These are phyloP conservation scores for Macroramphosus scolopax DNA, from an alignment of 2,797 vertebrate genomes.

Conservation along the genomic window DNA sequence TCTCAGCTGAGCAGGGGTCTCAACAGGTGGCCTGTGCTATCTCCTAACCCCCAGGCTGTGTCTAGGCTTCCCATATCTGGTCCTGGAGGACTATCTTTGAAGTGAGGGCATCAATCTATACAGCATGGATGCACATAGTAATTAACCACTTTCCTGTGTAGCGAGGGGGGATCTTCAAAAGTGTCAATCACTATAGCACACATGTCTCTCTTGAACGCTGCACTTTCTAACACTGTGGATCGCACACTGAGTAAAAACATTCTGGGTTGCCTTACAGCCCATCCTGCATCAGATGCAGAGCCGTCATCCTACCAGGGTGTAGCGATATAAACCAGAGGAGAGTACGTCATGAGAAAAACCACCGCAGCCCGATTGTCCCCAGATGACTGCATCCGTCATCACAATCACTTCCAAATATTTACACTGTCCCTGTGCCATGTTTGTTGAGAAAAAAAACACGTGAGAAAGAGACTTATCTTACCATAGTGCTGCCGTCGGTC, in stretches of 20 bases:
- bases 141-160: slow-evolving; percentile 70
- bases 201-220: slow-evolving; percentile 19
- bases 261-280: slow-evolving; percentile 3
- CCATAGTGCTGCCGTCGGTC: slow-evolving; percentile 91
- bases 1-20: slow-evolving; percentile 48
- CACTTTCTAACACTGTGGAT: too few relatives aligned
- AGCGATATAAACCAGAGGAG: slow-evolving; percentile 18
- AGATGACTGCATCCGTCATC: slow-evolving; percentile 43
- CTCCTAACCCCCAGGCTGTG: slow-evolving; percentile 48
- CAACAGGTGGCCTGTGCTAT: slow-evolving; percentile 47
- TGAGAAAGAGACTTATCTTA: slow-evolving; percentile 75
- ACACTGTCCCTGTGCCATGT: slow-evolving; percentile 44
- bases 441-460: slow-evolving; percentile 50
- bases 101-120: slow-evolving; percentile 61
- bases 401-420: slow-evolving; percentile 58
- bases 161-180: slow-evolving; percentile 23
- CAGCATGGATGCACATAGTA: slow-evolving; percentile 52
- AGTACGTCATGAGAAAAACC: slow-evolving; percentile 53
- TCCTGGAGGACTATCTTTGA: slow-evolving; percentile 63
- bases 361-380: slow-evolving; percentile 32
- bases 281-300: slow-evolving; percentile 22
- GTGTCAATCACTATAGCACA: slow-evolving; percentile 21
- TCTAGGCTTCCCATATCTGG: slow-evolving; percentile 39
- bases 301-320: slow-evolving; percentile 16
- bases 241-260: too few relatives aligned